Percentiles rank a stretch among this genome's conserved stretches.
Conservation (phyloP, 2,888 invertebrate genomes). For the Axea sp. region DNA sequence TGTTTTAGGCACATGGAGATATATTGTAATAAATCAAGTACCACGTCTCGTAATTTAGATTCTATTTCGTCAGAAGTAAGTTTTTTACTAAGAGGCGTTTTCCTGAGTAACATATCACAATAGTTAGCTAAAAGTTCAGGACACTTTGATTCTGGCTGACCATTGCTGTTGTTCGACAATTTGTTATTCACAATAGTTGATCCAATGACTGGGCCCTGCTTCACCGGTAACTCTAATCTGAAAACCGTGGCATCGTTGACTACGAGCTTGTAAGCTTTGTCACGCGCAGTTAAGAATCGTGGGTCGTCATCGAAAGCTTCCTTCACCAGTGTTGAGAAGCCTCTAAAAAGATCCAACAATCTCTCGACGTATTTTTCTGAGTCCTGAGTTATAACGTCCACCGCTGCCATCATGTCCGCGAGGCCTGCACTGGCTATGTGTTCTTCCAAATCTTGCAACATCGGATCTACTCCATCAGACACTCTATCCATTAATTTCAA, state of each 20-base stretch:
- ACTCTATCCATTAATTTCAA: slow-evolving; percentile 90
- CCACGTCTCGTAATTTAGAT: slow-evolving; percentile 93
- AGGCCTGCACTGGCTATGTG: slow-evolving; percentile 96
- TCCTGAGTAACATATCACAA: slow-evolving; percentile 98
- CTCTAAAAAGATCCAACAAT: slow-evolving; percentile 93
- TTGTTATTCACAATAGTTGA: slow-evolving; percentile 80
- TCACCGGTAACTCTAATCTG: slow-evolving; percentile 79
- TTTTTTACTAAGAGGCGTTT: slow-evolving; percentile 97
- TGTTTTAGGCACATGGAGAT: no score
- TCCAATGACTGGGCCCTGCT: slow-evolving; percentile 80
- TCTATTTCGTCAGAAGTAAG: slow-evolving; percentile 98
- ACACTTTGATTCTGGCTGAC: slow-evolving; percentile 95
- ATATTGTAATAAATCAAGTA: no score
- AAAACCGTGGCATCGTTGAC: slow-evolving; percentile 98
- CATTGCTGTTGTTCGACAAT: slow-evolving; percentile 76
- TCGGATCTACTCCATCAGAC: slow-evolving; percentile 94
- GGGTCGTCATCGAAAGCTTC: slow-evolving; percentile 99
- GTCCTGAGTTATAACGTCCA: slow-evolving; percentile 96
- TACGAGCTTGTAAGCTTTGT: slow-evolving; percentile 98
- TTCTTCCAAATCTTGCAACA: slow-evolving; percentile 93
- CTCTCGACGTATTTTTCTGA: slow-evolving; percentile 99
- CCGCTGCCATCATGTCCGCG: slow-evolving; percentile 97
- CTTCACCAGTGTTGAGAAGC: slow-evolving; percentile 94
- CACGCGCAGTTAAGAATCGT: slow-evolving; percentile 96
- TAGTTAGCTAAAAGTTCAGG: slow-evolving; percentile 99